Conservation (phyloP, 2,797 vertebrate species). For the Cyprinodon diabolis region DNA sequence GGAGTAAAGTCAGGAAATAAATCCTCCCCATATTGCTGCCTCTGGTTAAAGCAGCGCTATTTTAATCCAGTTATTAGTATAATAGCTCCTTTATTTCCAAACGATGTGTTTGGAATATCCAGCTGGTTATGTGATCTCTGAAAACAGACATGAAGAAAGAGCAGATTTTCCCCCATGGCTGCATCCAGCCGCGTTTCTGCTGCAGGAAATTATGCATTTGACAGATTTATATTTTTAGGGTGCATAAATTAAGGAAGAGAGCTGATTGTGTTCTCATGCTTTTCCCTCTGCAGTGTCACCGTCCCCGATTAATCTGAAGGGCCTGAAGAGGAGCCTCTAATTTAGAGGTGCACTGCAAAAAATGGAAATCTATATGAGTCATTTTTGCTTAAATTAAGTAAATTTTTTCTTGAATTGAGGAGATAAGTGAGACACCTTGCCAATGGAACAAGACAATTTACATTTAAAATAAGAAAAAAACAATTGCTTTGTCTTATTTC, state of each 20-base stretch:
- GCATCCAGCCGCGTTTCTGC: not conserved
- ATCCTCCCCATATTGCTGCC: not conserved
- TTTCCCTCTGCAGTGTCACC: not conserved
- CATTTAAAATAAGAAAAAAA: too few relatives aligned
- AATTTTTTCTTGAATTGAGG: too few relatives aligned
- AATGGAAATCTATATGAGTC: too few relatives aligned
- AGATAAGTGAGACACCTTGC: too few relatives aligned
- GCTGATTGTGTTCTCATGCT: not conserved
- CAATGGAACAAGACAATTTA: too few relatives aligned
- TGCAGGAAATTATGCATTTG: not conserved
- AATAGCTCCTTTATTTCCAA: not conserved
- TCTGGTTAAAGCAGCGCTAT: not conserved
- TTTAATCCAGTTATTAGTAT: not conserved
- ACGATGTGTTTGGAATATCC: conserved; percentile 2
- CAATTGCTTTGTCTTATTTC: too few relatives aligned
- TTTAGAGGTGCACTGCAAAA: too few relatives aligned
- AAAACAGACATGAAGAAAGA: not conserved
- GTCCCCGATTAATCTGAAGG: not conserved
- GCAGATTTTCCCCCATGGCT: not conserved
- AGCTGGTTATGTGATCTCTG: not conserved
- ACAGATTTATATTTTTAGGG: not conserved
- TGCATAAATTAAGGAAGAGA: not conserved
- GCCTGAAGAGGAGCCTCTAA: not conserved
- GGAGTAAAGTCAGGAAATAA: not conserved
- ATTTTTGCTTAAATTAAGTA: too few relatives aligned